These are phyloP conservation scores for Agrotis puta DNA, from an alignment of 2,888 invertebrate genomes.

Conservation along the genomic window DNA sequence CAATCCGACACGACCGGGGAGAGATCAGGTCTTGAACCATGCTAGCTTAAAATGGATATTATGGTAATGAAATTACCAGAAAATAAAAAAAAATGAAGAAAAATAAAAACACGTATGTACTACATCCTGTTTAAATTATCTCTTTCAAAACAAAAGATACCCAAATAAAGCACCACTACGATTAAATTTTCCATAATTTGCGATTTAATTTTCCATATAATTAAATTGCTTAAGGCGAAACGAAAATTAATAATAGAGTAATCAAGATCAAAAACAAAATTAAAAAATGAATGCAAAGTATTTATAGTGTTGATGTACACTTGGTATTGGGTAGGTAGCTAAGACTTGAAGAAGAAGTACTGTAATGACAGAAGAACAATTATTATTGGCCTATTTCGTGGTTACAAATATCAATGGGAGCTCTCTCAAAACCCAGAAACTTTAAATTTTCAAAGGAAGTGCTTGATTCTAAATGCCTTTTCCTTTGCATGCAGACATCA, in stretches of 20 bases:
- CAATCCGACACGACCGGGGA: not conserved
- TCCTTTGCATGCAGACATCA: constrained; percentile 27
- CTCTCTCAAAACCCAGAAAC: not conserved
- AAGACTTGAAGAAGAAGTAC: not conserved
- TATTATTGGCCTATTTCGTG: not conserved
- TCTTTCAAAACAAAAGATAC: constrained; percentile 8
- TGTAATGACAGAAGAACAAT: not conserved
- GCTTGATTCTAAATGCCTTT: constrained; percentile 13
- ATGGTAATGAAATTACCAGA: no score
- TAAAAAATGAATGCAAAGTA: no score
- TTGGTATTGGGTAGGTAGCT: no score
- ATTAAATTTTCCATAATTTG: constrained; percentile 25
- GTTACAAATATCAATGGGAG: not conserved
- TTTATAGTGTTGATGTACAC: no score
- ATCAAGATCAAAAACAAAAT: constrained; percentile 11
- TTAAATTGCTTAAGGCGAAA: constrained; percentile 25
- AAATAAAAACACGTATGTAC: not conserved
- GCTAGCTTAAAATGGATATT: not conserved
- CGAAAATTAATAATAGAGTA: constrained; percentile 52
- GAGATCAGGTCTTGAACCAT: not conserved
- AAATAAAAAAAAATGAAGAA: not conserved
- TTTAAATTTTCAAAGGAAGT: constrained; percentile 1
- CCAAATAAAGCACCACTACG: constrained; percentile 13
- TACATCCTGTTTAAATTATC: not conserved
- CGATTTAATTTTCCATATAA: constrained; percentile 32